Evolutionary conservation across 2,888 invertebrate species (phyloP), one percentile per base, ranked within the genome.

Genomic region (Ectobius pallidus): DNA sequence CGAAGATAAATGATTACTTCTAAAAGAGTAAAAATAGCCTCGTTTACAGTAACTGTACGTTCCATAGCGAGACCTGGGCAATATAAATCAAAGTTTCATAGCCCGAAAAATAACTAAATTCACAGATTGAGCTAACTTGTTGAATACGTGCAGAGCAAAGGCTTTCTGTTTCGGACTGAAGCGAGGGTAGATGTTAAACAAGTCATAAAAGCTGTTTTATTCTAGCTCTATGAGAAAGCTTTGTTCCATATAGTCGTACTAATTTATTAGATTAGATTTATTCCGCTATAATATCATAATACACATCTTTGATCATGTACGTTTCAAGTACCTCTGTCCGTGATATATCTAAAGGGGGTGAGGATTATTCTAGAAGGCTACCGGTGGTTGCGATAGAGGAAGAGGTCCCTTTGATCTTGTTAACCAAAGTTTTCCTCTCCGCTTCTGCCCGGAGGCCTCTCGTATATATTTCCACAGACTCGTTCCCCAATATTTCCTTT

Each of bases 211-310:
- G n/a, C n/a, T n/a, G n/a, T n/a, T n/a, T n/a, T n/a, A n/a, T n/a
- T 34, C 34, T 34, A 34, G 34, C 34, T 7, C 6, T 34, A 7
- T 11, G 11, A 6, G 34, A 34, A 34, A 34, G 34, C 34, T 34
- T 34, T 34, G 34, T 34, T 6, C 7, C 6, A 34, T 11, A 11
- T 34, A 34, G 34, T 11, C 34, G 34, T n/a, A 3, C 18, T 58
- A 58, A 58, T 58, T 58, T 30, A 30, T 58, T 58, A 30, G 58
- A 58, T 58, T 58, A 58, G 58, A 30, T 58, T 27, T 30, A 3
- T n/a, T 58, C 58, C 30, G 16, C n/a, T 58, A 30, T 58, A 58
- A 52, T 58, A 58, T 58, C 58, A 58, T 58, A 58, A 58, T 58
- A 30, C n/a, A 58, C 3, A 58, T 58, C 58, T 58, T 58, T 58